These are phyloP conservation scores for Gorsachius goisagi DNA, from an alignment of 2,113 vertebrate species.

Conservation along the genomic window DNA sequence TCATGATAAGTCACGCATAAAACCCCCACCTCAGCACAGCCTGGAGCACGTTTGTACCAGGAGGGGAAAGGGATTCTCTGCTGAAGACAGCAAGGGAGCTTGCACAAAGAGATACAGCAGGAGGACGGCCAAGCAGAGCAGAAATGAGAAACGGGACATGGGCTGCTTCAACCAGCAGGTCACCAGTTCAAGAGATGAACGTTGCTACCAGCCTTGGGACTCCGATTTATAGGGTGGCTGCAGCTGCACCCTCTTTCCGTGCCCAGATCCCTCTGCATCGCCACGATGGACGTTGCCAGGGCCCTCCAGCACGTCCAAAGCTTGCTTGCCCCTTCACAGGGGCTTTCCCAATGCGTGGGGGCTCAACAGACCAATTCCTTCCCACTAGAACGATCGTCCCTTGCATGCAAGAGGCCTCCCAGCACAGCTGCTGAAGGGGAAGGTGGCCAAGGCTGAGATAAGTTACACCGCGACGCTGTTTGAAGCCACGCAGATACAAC, in stretches of 20 bases:
- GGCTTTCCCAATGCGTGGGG: not conserved
- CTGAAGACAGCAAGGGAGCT: not conserved
- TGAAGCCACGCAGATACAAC: not conserved
- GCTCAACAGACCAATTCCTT: not conserved
- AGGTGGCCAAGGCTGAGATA: not conserved
- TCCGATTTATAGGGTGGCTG: rapidly evolving
- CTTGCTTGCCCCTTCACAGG: too few relatives aligned
- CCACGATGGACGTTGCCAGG: rapidly evolving
- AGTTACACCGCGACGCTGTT: not conserved
- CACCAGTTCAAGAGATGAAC: not conserved
- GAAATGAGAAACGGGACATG: rapidly evolving
- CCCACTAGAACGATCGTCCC: rapidly evolving
- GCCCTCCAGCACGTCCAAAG: rapidly evolving
- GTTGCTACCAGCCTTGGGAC: not conserved
- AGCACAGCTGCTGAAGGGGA: not conserved
- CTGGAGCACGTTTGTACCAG: not conserved
- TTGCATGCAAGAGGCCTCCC: not conserved
- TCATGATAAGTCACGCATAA: not conserved
- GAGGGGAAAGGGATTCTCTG: not conserved
- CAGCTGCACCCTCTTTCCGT: rapidly evolving
- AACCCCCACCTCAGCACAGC: not conserved
- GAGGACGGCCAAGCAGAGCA: not conserved
- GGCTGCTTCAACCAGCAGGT: not conserved
- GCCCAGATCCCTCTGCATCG: not conserved
- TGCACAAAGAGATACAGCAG: rapidly evolving